A percentile compares a stretch with the other conserved stretches of the same genome.
Evolutionary conservation across 2,797 vertebrate genomes (phyloP).

Genomic region (Myotis vivesi): DNA sequence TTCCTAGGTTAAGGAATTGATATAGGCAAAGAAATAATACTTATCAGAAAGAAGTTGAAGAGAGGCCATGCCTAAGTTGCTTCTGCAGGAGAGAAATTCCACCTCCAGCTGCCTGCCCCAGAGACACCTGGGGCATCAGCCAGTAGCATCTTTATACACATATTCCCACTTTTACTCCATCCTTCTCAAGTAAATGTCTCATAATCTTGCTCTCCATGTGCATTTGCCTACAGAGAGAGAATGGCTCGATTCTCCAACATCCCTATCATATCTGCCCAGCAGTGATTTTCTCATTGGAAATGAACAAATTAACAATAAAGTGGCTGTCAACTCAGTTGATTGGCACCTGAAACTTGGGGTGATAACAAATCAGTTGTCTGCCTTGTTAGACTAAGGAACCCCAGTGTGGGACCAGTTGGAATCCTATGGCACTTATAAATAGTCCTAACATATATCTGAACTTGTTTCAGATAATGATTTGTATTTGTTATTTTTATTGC

Average conservation of each 20-base stretch:
- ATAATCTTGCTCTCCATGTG: not conserved
- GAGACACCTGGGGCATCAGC: no score
- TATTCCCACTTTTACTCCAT: not conserved
- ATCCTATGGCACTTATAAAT: not conserved
- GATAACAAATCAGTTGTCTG: not conserved
- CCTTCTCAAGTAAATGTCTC: not conserved
- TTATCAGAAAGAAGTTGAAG: not conserved
- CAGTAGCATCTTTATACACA: not conserved
- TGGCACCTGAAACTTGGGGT: not conserved
- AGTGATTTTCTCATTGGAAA: conserved; percentile 1
- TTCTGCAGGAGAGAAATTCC: not conserved
- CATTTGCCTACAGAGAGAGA: not conserved
- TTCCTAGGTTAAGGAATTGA: not conserved
- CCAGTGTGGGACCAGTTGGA: not conserved
- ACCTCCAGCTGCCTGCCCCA: no score
- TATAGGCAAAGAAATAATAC: not conserved
- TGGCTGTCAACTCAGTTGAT: not conserved
- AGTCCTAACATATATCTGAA: not conserved
- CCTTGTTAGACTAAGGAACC: not conserved
- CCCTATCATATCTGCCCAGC: not conserved
- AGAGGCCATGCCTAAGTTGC: fast-evolving
- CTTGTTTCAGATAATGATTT: not conserved
- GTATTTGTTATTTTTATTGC: conserved; percentile 3
- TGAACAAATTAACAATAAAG: not conserved
- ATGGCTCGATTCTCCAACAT: not conserved